Conservation (phyloP, 2,797 vertebrate genomes). For the Scolopax bukidnonensis region DNA sequence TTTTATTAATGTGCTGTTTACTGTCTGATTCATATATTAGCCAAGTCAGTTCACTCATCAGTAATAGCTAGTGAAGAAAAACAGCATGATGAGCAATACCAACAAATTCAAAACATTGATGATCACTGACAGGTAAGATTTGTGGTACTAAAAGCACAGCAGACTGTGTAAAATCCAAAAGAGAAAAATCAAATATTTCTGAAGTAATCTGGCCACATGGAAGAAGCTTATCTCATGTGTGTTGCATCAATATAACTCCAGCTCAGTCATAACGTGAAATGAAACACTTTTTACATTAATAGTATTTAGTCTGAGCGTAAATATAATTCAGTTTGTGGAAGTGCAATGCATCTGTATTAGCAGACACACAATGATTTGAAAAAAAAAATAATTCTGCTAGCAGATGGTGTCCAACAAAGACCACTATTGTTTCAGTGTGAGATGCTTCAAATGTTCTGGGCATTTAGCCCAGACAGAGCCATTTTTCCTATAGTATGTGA, state of each 20-base stretch:
- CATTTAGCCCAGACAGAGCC: slow-evolving; percentile 80
- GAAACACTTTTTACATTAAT: slow-evolving; percentile 55
- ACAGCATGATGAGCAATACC: neutral
- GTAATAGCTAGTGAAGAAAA: neutral
- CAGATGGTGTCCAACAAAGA: slow-evolving; percentile 87
- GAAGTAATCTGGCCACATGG: neutral
- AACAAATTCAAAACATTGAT: neutral
- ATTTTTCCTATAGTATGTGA: slow-evolving; percentile 86
- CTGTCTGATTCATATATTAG: neutral
- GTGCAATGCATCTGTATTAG: slow-evolving; percentile 61
- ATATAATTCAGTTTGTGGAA: slow-evolving; percentile 56
- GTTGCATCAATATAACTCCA: neutral
- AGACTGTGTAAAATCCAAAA: neutral
- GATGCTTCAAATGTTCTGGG: slow-evolving; percentile 83
- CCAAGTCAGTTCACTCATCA: neutral
- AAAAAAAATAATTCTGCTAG: slow-evolving; percentile 69
- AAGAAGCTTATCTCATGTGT: slow-evolving; percentile 19
- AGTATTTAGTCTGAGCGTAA: slow-evolving; percentile 62
- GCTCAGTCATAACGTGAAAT: slow-evolving; percentile 51
- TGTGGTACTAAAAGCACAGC: neutral
- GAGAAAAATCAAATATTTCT: neutral
- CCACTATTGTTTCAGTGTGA: slow-evolving; percentile 83
- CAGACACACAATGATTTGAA: slow-evolving; percentile 51
- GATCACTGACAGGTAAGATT: neutral
- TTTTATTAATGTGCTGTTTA: neutral